A percentile compares a stretch with the other conserved stretches of the same genome.
phyloP scores from a whole-genome alignment of 2,888 invertebrate species.

The Reticulitermes lucifugus region DNA sequence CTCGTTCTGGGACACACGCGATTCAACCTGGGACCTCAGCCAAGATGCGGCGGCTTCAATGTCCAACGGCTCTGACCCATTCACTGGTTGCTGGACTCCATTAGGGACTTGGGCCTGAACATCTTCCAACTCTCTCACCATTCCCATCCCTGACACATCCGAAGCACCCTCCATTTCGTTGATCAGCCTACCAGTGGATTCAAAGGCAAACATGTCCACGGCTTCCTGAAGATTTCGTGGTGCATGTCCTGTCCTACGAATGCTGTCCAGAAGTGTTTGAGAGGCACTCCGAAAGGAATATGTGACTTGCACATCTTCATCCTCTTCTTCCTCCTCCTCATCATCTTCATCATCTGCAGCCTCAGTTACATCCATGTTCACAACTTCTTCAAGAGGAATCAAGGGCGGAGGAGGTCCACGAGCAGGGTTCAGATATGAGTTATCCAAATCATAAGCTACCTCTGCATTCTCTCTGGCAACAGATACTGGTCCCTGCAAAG shows the following conservation, averaged over 20 bases:
- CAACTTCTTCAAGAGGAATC: neutral
- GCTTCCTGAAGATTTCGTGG: slow-evolving; percentile 35
- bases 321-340: slow-evolving; percentile 23
- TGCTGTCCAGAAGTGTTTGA: slow-evolving; percentile 2
- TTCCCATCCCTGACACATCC: neutral
- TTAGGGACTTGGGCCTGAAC: neutral
- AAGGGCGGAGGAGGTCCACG: slow-evolving; percentile 13
- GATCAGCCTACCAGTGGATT: neutral
- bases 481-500: neutral
- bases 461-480: neutral
- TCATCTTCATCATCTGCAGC: slow-evolving; percentile 3
- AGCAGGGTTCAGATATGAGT: neutral
- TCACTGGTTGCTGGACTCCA: neutral
- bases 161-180: neutral
- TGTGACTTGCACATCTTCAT: neutral
- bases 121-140: neutral
- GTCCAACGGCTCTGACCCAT: slow-evolving; percentile 41
- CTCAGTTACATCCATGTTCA: slow-evolving; percentile 13
- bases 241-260: neutral
- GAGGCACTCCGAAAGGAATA: neutral
- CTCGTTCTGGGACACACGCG: slow-evolving; percentile 1
- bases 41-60: slow-evolving; percentile 47
- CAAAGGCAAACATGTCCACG: slow-evolving; percentile 25
- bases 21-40: slow-evolving; percentile 46
- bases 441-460: neutral